phyloP scores from a whole-genome alignment of 2,888 invertebrate species.

The Drosophila pseudotakahashii region DNA sequence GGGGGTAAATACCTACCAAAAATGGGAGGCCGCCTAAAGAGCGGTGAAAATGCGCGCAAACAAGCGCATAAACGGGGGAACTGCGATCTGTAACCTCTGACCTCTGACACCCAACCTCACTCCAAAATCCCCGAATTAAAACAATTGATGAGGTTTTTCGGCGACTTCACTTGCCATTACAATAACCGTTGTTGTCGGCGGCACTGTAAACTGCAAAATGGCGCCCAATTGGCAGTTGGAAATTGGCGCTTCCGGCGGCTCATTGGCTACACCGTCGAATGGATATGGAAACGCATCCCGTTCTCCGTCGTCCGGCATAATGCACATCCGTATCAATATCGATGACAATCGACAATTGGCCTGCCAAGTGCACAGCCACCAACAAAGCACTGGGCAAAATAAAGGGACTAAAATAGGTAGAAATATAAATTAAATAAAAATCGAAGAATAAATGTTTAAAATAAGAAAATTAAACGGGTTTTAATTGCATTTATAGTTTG shows the following conservation, averaged over 20 bases:
- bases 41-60: slow-evolving; percentile 65
- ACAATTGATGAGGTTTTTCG: slow-evolving; percentile 71
- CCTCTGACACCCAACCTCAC: background rate
- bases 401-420: background rate
- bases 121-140: slow-evolving; percentile 53
- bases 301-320: slow-evolving; percentile 55
- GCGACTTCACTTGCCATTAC: slow-evolving; percentile 23
- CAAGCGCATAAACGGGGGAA: slow-evolving; percentile 65
- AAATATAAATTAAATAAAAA: no score
- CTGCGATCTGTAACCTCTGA: slow-evolving; percentile 11
- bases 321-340: slow-evolving; percentile 74
- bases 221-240: slow-evolving; percentile 78
- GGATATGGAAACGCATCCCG: slow-evolving; percentile 35
- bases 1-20: slow-evolving; percentile 3
- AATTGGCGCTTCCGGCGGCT: slow-evolving; percentile 74
- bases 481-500: no score
- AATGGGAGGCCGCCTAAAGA: slow-evolving; percentile 24
- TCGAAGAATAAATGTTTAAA: no score
- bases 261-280: slow-evolving; percentile 63
- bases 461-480: no score
- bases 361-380: slow-evolving; percentile 67
- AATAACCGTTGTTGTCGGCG: slow-evolving; percentile 45
- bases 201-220: slow-evolving; percentile 59
- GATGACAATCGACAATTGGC: slow-evolving; percentile 74
- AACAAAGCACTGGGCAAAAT: slow-evolving; percentile 15